Percentiles rank a stretch among this genome's conserved stretches.
These are phyloP conservation scores for Diuraphis noxia DNA, from an alignment of 1,140 invertebrate genomes.

Conservation along the genomic window DNA sequence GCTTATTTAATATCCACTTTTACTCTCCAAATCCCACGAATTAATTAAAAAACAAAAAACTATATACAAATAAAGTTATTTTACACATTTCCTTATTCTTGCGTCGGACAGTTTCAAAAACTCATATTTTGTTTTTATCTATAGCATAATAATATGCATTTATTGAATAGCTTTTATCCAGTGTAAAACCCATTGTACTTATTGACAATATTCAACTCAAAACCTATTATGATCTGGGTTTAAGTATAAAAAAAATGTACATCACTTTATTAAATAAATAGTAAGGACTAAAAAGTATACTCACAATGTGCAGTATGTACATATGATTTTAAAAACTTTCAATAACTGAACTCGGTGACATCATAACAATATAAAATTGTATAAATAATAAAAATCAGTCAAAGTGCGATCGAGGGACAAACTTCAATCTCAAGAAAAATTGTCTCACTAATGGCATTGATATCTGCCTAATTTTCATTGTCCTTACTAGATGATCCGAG, in stretches of 20 bases:
- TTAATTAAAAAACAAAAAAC: neutral
- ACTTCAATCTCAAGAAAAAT: neutral
- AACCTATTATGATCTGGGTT: neutral
- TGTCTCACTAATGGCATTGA: neutral
- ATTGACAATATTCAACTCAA: neutral
- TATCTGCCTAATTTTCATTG: neutral
- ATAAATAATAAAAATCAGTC: neutral
- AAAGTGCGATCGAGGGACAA: neutral
- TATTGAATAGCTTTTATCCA: neutral
- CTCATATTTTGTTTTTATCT: neutral
- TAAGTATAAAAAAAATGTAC: neutral
- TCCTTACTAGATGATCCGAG: neutral
- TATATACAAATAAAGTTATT: neutral
- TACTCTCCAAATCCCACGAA: neutral
- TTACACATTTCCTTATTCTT: neutral
- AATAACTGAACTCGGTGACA: neutral
- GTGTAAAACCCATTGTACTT: neutral
- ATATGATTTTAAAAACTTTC: neutral
- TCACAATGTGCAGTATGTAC: neutral
- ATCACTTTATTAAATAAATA: neutral
- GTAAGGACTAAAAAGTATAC: neutral
- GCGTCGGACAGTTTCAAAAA: neutral
- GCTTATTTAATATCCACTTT: neutral
- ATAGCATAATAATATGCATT: neutral
- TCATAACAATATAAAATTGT: neutral